phyloP scores from a whole-genome alignment of 2,113 vertebrate species.

The Ceuthmochares aereus region DNA sequence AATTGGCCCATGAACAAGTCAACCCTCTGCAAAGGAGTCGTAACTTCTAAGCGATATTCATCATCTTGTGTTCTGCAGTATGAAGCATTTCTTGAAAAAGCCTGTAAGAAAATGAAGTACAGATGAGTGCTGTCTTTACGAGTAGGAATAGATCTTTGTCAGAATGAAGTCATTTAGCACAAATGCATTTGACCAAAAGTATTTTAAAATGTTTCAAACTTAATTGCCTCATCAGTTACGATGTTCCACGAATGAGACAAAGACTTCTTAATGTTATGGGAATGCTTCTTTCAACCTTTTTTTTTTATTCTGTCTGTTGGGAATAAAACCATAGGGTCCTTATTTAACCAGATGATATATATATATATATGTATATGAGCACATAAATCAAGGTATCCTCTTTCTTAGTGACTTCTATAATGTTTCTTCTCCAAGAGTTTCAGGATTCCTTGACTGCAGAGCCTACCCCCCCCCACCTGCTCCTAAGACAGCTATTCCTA shows the following conservation, averaged over 20 bases:
- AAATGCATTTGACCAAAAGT: conserved; percentile 52
- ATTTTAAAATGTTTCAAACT: conserved; percentile 53
- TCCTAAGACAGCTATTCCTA: background rate
- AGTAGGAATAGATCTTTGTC: conserved; percentile 44
- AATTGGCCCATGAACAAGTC: conserved; percentile 92
- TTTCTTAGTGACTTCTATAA: background rate
- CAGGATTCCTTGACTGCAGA: background rate
- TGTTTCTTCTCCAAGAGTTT: background rate
- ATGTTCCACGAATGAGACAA: conserved; percentile 2
- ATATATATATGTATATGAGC: background rate
- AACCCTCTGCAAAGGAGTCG: conserved; percentile 86
- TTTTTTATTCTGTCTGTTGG: background rate
- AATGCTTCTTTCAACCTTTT: background rate
- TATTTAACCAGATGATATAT: background rate
- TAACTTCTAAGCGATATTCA: conserved; percentile 92
- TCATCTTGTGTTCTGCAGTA: conserved; percentile 87
- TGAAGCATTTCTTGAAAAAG: conserved; percentile 84
- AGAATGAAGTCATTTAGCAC: conserved; percentile 56
- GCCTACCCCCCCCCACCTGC: background rate
- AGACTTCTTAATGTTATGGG: background rate
- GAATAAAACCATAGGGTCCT: background rate
- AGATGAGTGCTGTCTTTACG: conserved; percentile 19
- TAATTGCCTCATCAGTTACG: conserved; percentile 57
- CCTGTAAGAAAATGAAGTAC: conserved; percentile 80
- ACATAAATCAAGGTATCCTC: background rate